Evolutionary conservation across 2,113 vertebrate genomes (phyloP).

Genomic region (Polyodon spathula): DNA sequence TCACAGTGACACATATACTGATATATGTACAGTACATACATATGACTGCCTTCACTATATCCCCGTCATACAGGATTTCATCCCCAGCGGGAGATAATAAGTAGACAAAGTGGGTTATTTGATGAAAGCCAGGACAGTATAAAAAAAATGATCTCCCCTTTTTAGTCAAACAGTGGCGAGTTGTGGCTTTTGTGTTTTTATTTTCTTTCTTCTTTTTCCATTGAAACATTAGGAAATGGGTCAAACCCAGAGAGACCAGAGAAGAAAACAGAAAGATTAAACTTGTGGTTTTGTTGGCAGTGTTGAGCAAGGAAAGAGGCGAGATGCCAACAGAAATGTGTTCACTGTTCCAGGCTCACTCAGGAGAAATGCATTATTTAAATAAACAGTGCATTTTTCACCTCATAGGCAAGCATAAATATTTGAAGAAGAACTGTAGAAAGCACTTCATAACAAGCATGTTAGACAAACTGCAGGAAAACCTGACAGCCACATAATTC

Average conservation of each 20-base stretch:
- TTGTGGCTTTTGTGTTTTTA: conserved; percentile 21
- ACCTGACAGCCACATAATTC: conserved; percentile 12
- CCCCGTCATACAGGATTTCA: no score
- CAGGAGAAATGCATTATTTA: conserved; percentile 28
- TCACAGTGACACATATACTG: no score
- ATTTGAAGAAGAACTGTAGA: conserved; percentile 35
- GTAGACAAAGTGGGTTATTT: no score
- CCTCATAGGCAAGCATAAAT: conserved; percentile 39
- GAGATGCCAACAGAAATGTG: conserved; percentile 36
- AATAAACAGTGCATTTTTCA: conserved; percentile 42
- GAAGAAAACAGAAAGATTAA: conserved; percentile 28
- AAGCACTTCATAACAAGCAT: conserved; percentile 24
- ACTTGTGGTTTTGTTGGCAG: conserved; percentile 33
- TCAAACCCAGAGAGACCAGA: conserved; percentile 25
- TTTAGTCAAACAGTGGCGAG: conserved; percentile 8
- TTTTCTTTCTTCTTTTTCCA: conserved; percentile 27
- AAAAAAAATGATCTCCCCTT: background rate
- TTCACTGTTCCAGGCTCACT: conserved; percentile 25
- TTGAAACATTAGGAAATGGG: conserved; percentile 27
- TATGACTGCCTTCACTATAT: no score
- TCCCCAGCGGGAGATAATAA: no score
- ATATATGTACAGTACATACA: no score
- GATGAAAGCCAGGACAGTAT: background rate
- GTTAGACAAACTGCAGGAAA: conserved; percentile 25
- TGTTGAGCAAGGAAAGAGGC: conserved; percentile 17